phyloP scores from a whole-genome alignment of 2,113 vertebrate species.

The Gulo gulo region DNA sequence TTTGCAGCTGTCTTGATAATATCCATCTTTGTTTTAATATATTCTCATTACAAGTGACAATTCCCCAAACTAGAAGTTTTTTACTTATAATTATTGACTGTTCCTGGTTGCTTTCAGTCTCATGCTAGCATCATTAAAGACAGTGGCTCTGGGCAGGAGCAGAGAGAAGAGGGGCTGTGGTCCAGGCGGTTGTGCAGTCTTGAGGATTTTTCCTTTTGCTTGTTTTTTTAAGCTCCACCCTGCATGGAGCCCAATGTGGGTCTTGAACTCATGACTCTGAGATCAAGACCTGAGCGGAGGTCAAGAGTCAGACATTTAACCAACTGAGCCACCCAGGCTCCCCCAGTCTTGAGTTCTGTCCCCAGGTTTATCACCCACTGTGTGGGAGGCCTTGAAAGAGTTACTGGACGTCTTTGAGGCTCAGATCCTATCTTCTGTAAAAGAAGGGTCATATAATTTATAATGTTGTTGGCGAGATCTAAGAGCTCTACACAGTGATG shows the following conservation, averaged over 20 bases:
- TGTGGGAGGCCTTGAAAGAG: background rate
- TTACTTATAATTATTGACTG: background rate
- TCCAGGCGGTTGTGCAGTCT: rapidly evolving
- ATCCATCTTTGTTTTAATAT: background rate
- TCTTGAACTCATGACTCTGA: background rate
- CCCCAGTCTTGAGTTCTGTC: background rate
- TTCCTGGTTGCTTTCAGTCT: background rate
- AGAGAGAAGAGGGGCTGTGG: background rate
- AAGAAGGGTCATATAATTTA: background rate
- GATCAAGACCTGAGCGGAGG: background rate
- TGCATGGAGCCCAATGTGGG: background rate
- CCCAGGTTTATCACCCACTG: background rate
- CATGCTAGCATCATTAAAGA: background rate
- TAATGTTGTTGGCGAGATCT: background rate
- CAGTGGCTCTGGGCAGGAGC: background rate
- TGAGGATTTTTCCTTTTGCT: background rate
- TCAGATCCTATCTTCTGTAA: background rate
- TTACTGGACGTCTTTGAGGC: background rate
- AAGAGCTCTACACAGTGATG: background rate
- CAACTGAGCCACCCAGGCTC: background rate
- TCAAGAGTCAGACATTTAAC: background rate
- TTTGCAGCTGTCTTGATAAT: background rate
- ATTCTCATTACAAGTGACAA: background rate
- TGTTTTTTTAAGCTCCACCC: background rate
- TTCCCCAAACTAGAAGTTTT: background rate